A percentile compares a stretch with the other conserved stretches of the same genome.
These are phyloP conservation scores for Arion vulgaris DNA, from an alignment of 1,140 invertebrate species.

Conservation along the genomic window DNA sequence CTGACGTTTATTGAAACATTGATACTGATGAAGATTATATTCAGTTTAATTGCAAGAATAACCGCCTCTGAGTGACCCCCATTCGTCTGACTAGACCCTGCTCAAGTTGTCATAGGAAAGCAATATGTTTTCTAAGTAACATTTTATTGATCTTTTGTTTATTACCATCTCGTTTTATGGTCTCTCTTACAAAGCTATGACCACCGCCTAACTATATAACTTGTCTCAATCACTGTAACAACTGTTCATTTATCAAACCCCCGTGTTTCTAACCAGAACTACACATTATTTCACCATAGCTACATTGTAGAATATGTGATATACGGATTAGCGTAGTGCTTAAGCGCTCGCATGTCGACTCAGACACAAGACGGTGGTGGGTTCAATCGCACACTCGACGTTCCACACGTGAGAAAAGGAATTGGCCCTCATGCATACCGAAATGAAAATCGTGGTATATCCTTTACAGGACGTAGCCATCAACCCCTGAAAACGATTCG, in stretches of 20 bases:
- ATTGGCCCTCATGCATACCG: no score
- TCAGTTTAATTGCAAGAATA: background rate
- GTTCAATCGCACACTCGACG: no score
- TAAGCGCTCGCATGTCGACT: no score
- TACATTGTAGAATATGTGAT: no score
- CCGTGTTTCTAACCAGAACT: background rate
- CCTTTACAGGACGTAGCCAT: no score
- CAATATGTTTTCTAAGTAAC: background rate
- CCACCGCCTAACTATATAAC: background rate
- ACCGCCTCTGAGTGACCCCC: background rate
- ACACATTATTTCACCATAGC: no score
- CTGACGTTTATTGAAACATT: conserved; percentile 33
- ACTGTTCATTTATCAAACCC: background rate
- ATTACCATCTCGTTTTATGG: background rate
- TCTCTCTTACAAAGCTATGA: background rate
- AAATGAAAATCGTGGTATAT: no score
- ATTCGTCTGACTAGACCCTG: background rate
- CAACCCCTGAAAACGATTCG: no score
- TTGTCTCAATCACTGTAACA: background rate
- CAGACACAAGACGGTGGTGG: no score
- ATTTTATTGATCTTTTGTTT: background rate
- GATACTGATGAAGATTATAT: conserved; percentile 31
- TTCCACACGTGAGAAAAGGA: no score
- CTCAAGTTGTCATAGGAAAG: background rate
- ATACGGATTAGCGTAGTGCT: no score